phyloP scores from a whole-genome alignment of 2,797 vertebrate species.

The Scolopax bukidnonensis region DNA sequence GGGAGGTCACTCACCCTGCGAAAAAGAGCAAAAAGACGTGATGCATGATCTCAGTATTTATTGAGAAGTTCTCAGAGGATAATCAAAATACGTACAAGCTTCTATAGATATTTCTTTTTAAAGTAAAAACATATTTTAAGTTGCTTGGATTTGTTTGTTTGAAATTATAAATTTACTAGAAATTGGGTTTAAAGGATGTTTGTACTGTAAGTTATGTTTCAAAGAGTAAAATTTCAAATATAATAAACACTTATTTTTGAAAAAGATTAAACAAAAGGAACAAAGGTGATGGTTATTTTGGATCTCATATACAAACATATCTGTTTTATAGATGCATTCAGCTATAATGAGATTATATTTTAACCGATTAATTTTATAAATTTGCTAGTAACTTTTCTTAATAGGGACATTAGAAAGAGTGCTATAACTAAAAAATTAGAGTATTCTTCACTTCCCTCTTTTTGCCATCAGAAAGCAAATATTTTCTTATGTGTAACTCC shows the following conservation, averaged over 20 bases:
- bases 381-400: not conserved
- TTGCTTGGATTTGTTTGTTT: not conserved
- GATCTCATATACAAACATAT: accelerated
- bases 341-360: not conserved
- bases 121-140: not conserved
- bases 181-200: accelerated
- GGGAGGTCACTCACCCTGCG: not conserved
- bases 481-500: not conserved
- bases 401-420: not conserved
- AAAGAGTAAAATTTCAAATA: not conserved
- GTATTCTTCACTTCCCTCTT: not conserved
- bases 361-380: not conserved
- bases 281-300: not conserved
- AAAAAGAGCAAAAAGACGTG: not conserved
- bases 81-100: not conserved
- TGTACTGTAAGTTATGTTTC: not conserved
- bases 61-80: not conserved
- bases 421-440: not conserved
- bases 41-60: not conserved
- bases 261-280: not conserved
- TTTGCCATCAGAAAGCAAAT: not conserved
- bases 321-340: not conserved
- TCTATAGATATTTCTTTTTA: not conserved
- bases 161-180: not conserved
- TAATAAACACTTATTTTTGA: not conserved